Evolutionary conservation across 2,797 vertebrate species (phyloP).

Genomic region (Artibeus lituratus): DNA sequence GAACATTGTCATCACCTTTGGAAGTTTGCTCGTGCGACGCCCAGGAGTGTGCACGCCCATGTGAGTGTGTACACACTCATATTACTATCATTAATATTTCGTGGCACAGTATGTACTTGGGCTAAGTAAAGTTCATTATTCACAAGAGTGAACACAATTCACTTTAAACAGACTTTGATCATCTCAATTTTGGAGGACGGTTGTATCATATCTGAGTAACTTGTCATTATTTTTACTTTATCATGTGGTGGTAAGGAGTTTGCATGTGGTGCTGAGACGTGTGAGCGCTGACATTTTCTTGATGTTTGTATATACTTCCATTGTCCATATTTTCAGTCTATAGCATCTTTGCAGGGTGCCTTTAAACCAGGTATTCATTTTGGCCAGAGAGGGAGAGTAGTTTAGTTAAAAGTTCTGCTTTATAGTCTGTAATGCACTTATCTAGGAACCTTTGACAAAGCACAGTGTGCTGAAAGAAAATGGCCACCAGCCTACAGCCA

Average conservation of each 20-base stretch:
- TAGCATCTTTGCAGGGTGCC: background rate
- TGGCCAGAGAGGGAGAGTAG: background rate
- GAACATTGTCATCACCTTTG: background rate
- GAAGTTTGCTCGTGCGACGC: background rate
- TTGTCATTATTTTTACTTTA: background rate
- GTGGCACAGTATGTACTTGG: background rate
- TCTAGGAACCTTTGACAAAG: background rate
- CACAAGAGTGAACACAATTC: background rate
- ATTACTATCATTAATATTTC: background rate
- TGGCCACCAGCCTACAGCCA: background rate
- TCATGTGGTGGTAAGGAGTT: background rate
- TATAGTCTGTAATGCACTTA: background rate
- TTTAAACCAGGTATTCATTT: constrained; percentile 7
- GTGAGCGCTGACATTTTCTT: background rate
- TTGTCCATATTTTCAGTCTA: background rate
- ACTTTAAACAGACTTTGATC: constrained; percentile 21
- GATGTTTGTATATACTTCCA: background rate
- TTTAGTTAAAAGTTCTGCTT: background rate
- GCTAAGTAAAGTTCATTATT: background rate
- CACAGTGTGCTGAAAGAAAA: background rate
- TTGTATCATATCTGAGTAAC: background rate
- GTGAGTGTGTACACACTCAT: background rate
- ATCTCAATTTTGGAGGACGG: background rate
- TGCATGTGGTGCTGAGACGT: background rate
- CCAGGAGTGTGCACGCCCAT: background rate